A percentile compares a stretch with the other conserved stretches of the same genome.
These are phyloP conservation scores for Eupsilia transversa DNA, from an alignment of 2,888 invertebrate species.

Conservation along the genomic window DNA sequence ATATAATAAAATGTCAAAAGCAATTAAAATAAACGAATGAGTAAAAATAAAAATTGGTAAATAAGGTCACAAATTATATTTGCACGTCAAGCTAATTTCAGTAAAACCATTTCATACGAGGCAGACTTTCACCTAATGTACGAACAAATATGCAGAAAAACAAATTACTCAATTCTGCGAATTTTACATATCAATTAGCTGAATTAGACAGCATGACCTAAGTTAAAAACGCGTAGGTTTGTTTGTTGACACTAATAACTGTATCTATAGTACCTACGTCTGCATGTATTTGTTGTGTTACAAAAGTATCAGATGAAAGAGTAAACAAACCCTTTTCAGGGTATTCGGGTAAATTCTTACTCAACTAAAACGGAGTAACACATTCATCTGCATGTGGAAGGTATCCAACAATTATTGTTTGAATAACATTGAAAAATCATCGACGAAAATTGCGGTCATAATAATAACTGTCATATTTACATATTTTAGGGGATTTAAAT, in stretches of 20 bases:
- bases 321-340: neutral
- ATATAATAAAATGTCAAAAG: no score
- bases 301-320: no score
- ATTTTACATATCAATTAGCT: constrained; percentile 43
- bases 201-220: constrained; percentile 27
- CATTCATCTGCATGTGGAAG: neutral
- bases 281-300: neutral
- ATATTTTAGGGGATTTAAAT: no score
- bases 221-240: neutral
- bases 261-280: constrained; percentile 1
- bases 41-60: no score
- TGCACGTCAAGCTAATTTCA: constrained; percentile 17
- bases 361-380: neutral
- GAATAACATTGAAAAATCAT: neutral
- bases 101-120: constrained; percentile 16
- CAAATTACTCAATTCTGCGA: constrained; percentile 28
- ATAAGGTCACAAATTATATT: no score
- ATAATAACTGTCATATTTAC: neutral
- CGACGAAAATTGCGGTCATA: neutral
- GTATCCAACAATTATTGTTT: neutral
- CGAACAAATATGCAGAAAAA: constrained; percentile 41
- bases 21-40: no score
- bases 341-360: neutral
- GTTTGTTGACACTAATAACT: neutral
- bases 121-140: constrained; percentile 19